Base-by-base conservation (phyloP, 2,113 vertebrate species). In the Jacana jacana region DNA sequence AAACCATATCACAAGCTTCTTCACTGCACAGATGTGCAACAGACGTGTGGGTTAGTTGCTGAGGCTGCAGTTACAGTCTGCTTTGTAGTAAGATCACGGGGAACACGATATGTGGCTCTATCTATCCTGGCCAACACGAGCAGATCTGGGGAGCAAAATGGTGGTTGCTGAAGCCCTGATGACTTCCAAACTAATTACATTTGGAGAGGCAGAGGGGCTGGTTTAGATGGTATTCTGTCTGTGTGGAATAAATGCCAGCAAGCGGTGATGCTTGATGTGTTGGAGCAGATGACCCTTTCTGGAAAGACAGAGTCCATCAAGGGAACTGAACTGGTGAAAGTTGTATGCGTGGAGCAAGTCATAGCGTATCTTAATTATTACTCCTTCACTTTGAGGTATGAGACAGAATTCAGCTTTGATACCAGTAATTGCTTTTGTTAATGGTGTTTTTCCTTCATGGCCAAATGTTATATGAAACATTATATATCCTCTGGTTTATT, bases 11-110 rank as follows among this genome's bases (percentile, higher is more conserved):
- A 19, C 79, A 81, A 81, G 54, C 19, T 75, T 73, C 42, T 86
- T 77, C 15, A 17, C n/a, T 55, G 57, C 55, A 63, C 89, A 95
- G 89, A 95, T 95, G 95, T 96, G 88, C 79, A 85, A 66, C 95
- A 96, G 94, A 96, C 85, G 14, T 70, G 39, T 14, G 72, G 31
- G 37, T 69, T 92, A 71, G 44, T 40, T 96, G 96, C 92, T 86
- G 94, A 93, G 92, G 73, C 82, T 95, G 94, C 94, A 94, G 78
- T 95, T 94, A 85, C 23, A 84, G 46, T 30, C 61, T 75, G 90
- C 89, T 94, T 93, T 93, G 89, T 94, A 91, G 81, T 54, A 31
- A 66, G 51, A 65, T 81, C 70, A 31, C 14, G 58, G 88, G 54
- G 76, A 97, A 58, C 65, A 81, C 10, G 68, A 39, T 22, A 42